Evolutionary conservation across 2,113 vertebrate species (phyloP), one percentile per base, ranked within the genome.

Genomic region (Meles meles): DNA sequence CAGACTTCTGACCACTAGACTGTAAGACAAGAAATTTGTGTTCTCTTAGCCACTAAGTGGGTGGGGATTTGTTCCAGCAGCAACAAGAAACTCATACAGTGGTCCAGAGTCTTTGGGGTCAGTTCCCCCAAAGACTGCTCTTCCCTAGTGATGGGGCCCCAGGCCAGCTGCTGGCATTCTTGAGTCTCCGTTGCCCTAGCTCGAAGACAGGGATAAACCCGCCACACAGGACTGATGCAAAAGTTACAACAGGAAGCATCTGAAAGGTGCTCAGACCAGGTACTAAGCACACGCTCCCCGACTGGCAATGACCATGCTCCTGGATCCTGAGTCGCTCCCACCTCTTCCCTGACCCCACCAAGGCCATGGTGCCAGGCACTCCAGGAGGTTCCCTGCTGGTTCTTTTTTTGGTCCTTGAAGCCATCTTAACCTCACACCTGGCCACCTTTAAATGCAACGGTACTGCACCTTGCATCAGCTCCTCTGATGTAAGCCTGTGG

Each of bases 391-490:
- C 20, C 37, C 59, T 31, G 37, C 52, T 29, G 23, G 17, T 57
- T 76, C 57, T 88, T 25, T 27, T 81, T 76, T 42, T 11, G 27
- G 72, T 74, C 42, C 77, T 20, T 27, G 17, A 34, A 2, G 82
- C 77, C 90, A 27, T 29, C 11, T 29, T 84, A 42, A 34, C 39
- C 18, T 87, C 69, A 18, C n/a, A 49, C 47, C n/a, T 25, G 63
- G 39, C 31, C 55, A 6, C 55, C 42, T 80, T 20, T 6, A 55
- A 80, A 39, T 74, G 34, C 9, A 61, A 3, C 57, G 27, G 0
- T 10, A 25, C 2, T 2, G 57, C 17, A 2, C 34, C 12, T 29
- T 20, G 18, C 29, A 7, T 72, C 3, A 0, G 47, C 72, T 47
- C 18, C 55, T 29, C 6, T 2, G 63, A 25, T 37, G 1, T 31